phyloP scores from a whole-genome alignment of 2,113 vertebrate species.

The Dinomys branickii region DNA sequence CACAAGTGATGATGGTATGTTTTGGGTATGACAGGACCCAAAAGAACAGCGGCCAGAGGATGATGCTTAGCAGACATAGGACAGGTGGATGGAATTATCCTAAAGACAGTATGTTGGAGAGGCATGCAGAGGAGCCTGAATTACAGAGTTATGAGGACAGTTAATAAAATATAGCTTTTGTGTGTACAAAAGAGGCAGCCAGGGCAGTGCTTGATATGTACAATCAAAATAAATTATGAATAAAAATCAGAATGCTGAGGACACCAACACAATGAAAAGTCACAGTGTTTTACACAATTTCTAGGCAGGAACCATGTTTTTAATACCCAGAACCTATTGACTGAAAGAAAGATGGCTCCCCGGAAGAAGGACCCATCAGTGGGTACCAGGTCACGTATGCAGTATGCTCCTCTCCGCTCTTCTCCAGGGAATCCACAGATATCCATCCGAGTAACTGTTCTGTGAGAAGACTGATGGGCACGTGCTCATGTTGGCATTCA shows the following conservation, averaged over 20 bases:
- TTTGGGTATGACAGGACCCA: not conserved
- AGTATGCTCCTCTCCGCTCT: not conserved
- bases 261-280: not conserved
- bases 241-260: not conserved
- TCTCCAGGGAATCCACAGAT: not conserved
- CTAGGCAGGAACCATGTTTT: not conserved
- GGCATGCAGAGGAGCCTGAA: not conserved
- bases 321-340: not conserved
- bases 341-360: not conserved
- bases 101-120: not conserved
- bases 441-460: not conserved
- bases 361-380: not conserved
- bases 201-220: not conserved
- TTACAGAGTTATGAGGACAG: not conserved
- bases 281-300: not conserved
- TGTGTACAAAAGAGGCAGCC: not conserved
- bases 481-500: not conserved
- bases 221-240: not conserved
- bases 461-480: not conserved
- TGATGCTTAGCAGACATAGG: no score
- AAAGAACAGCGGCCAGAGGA: not conserved
- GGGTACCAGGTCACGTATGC: not conserved
- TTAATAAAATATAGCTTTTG: not conserved
- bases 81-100: not conserved
- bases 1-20: no score